Percentiles rank a stretch among this genome's conserved stretches.
Evolutionary conservation across 2,113 vertebrate genomes (phyloP).

Genomic region (Laticauda laticaudata): DNA sequence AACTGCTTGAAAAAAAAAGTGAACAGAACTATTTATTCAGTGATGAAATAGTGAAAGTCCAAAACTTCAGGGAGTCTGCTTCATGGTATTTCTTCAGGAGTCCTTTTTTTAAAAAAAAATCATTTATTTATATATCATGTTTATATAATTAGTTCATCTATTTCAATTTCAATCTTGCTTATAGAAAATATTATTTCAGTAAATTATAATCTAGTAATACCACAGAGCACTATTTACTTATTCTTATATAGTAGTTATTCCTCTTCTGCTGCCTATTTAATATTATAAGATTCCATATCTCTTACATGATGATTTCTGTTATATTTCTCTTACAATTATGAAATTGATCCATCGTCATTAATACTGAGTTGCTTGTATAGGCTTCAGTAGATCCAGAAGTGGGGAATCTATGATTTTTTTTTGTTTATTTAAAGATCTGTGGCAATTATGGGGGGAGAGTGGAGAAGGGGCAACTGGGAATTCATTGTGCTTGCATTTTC

Average conservation of each 20-base stretch:
- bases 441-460: not conserved
- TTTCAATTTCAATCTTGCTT: not conserved
- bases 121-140: not conserved
- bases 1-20: not conserved
- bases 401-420: not conserved
- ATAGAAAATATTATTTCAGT: not conserved
- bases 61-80: not conserved
- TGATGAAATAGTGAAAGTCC: not conserved
- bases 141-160: not conserved
- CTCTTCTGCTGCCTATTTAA: not conserved
- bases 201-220: not conserved
- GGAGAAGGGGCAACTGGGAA: not conserved
- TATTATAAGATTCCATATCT: not conserved
- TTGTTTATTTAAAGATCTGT: not conserved
- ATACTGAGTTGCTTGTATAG: not conserved
- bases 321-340: not conserved
- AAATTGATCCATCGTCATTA: not conserved
- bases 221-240: not conserved
- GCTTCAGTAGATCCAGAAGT: not conserved
- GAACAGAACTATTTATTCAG: not conserved
- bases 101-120: not conserved
- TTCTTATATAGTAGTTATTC: not conserved
- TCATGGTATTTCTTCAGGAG: not conserved
- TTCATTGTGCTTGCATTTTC: not conserved
- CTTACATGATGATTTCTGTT: not conserved